phyloP scores from a whole-genome alignment of 2,797 vertebrate species.

The Bryconaethiops microstoma region DNA sequence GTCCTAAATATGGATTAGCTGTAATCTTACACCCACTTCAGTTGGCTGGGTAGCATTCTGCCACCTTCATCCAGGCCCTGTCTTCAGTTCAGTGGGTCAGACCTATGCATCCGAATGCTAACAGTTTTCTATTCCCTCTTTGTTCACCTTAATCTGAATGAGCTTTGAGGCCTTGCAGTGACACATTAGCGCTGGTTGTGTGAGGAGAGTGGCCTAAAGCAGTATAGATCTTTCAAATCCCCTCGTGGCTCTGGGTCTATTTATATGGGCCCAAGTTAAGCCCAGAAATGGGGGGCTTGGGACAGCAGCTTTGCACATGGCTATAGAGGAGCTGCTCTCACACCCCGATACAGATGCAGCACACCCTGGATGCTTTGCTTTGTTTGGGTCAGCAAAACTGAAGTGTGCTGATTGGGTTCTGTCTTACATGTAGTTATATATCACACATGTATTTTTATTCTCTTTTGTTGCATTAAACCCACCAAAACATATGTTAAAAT shows the following conservation, averaged over 20 bases:
- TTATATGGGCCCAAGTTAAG: conserved; percentile 71
- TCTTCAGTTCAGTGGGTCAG: conserved; percentile 45
- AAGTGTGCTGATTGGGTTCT: background rate
- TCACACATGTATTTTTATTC: background rate
- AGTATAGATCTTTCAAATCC: conserved; percentile 54
- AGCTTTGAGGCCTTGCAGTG: conserved; percentile 52
- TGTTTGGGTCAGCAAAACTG: background rate
- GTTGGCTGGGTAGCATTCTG: conserved; percentile 11
- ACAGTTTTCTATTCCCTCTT: conserved; percentile 20
- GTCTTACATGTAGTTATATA: background rate
- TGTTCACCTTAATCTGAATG: conserved; percentile 34
- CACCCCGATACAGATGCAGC: background rate
- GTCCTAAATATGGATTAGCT: conserved; percentile 54
- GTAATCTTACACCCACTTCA: conserved; percentile 54
- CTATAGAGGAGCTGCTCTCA: conserved; percentile 31
- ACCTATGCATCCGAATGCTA: conserved; percentile 28
- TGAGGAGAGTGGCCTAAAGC: conserved; percentile 47
- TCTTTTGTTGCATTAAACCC: too few relatives aligned
- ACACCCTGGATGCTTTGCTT: background rate
- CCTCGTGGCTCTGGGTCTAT: conserved; percentile 60
- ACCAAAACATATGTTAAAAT: too few relatives aligned
- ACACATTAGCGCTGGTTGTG: conserved; percentile 61
- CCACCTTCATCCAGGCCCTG: conserved; percentile 8
- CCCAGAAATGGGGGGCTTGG: conserved; percentile 54
- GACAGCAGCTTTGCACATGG: conserved; percentile 63